Evolutionary conservation across 2,888 invertebrate species (phyloP), one percentile per base, ranked within the genome.

Genomic region (Nasonovia ribisnigri): DNA sequence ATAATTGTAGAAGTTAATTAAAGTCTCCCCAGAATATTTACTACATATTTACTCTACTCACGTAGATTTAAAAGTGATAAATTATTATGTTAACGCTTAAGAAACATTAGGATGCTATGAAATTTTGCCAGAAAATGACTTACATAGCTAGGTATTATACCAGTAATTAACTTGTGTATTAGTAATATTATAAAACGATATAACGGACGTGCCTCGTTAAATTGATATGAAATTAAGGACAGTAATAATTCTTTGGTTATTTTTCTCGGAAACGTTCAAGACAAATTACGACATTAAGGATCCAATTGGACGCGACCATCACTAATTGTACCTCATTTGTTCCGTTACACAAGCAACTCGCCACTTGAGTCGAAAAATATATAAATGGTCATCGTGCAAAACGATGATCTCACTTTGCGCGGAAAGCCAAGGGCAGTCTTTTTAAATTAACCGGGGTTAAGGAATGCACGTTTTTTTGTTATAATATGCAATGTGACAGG

Each of bases 261-360:
- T 77, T 77, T 20, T 36, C 36, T 77, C 8, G 20, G 36, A 36
- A 77, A 8, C 36, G 77, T 77, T 36, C 77, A 77, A 77, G 77
- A 77, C n/a, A 77, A 77, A 77, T 77, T 77, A 77, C 77, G 77
- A 77, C 77, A 77, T 77, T 77, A 77, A 77, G 36, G 67, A 36
- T 6, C n/a, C 36, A 36, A 77, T 77, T 77, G 36, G 77, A 77
- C 20, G 36, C 36, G 77, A 77, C 77, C 36, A 77, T 36, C 36
- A 36, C 20, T 77, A 77, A 77, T 77, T 77, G 77, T 42, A 77
- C 36, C 36, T 77, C 77, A 42, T 77, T 77, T 77, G 77, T 77
- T 77, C 36, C 77, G 36, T 77, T 77, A 77, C 36, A 77, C 36
- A 77, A 36, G 20, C 36, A 77, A 77, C 77, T 77, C 36, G 77